phyloP scores from a whole-genome alignment of 2,797 vertebrate species.

The Tokudaia muenninki region DNA sequence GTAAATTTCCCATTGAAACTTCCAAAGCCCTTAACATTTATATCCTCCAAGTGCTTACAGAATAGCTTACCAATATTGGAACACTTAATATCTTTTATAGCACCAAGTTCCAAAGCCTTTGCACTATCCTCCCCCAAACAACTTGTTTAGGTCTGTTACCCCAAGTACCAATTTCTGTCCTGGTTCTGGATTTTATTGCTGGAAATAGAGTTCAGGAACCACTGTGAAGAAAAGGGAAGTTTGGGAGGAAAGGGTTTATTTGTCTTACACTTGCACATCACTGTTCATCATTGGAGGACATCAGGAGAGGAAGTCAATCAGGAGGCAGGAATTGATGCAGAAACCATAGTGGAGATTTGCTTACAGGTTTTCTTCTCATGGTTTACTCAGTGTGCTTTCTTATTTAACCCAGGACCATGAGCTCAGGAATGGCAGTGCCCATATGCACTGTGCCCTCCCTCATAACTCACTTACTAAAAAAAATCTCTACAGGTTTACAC shows the following conservation, averaged over 20 bases:
- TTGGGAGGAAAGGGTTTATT: not conserved
- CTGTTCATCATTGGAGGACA: not conserved
- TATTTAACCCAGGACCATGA: not conserved
- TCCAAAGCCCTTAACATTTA: no score
- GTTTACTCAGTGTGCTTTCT: not conserved
- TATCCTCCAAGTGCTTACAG: no score
- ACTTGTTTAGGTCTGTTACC: not conserved
- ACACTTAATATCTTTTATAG: not conserved
- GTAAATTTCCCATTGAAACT: no score
- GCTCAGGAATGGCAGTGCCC: no score
- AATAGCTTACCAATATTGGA: not conserved
- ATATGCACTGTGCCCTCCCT: not conserved
- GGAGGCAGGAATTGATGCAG: not conserved
- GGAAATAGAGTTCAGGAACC: not conserved
- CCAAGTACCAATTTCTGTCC: not conserved
- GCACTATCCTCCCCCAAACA: not conserved
- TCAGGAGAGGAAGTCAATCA: not conserved
- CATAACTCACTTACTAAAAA: not conserved
- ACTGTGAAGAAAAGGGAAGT: not conserved
- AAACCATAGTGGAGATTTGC: not conserved
- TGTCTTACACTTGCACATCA: not conserved
- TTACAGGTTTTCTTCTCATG: not conserved
- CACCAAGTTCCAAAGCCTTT: not conserved
- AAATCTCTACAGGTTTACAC: not conserved
- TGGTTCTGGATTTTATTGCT: not conserved